Conservation (phyloP, 64 coral and sea anemone species). For the Montipora cactus region DNA sequence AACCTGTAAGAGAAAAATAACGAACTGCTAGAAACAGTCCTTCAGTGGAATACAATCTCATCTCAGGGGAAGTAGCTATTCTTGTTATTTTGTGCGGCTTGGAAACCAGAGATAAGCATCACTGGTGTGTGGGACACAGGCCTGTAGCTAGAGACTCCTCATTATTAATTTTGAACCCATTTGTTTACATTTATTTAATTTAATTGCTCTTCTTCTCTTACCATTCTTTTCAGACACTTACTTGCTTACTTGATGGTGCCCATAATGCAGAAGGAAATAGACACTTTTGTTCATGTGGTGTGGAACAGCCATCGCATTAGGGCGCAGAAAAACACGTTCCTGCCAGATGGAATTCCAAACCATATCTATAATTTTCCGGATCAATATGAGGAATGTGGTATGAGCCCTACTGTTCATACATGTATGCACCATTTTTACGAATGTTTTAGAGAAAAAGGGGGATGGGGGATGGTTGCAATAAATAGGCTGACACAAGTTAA, state of each 20-base stretch:
- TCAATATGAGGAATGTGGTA: constrained; percentile 72
- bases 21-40: neutral
- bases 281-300: constrained; percentile 35
- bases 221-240: constrained; percentile 31
- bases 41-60: neutral
- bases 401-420: neutral
- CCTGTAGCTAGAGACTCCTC: neutral
- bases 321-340: constrained; percentile 57
- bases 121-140: neutral
- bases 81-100: neutral
- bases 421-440: neutral
- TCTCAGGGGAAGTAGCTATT: neutral
- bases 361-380: constrained; percentile 72
- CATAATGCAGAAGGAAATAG: constrained; percentile 58
- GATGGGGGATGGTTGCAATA: constrained; percentile 18
- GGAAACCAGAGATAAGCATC: neutral
- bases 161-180: constrained; percentile 1
- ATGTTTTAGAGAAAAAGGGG: constrained; percentile 1
- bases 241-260: constrained; percentile 64
- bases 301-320: constrained; percentile 70
- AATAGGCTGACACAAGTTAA: neutral
- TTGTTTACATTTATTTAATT: constrained; percentile 15
- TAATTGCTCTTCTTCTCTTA: constrained; percentile 34
- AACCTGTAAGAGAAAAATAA: constrained; percentile 23
- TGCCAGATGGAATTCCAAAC: constrained; percentile 76